Evolutionary conservation across 2,113 vertebrate species (phyloP), one percentile per base, ranked within the genome.

Genomic region (Chlorodrepanis virens): DNA sequence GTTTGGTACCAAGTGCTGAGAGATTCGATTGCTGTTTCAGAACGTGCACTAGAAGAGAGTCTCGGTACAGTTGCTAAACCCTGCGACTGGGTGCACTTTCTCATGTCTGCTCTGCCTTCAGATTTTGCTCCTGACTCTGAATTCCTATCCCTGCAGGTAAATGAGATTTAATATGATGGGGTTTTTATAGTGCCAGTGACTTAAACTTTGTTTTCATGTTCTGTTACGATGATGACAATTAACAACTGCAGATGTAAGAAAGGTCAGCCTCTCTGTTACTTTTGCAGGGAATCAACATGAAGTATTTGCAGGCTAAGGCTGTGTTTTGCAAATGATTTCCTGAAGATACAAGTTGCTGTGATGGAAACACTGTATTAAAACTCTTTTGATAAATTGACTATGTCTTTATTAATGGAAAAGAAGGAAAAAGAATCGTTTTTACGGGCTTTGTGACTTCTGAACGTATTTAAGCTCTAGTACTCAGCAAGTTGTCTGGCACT

Each of bases 121-220:
- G 74, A 59, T 88, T 93, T 90, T 97, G 84, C 82, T 89, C 85
- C 54, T 95, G 95, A 90, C 94, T 97, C 95, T 95, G 94, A 93
- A 89, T 96, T 97, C 97, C 93, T 94, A 39, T 92, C 49, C 63
- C 75, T 79, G 72, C 94, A 96, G 94, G 93, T 94, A 93, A 97
- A 97, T 88, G 5, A 64, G 90, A 92, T 97, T 97, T 95, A 94
- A 93, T 96, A 65, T 63, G 70, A 70, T 95, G 63, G 25, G 61
- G 85, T 70, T 94, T 94, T 96, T 84, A n/a, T 96, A 96, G 95
- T 92, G 86, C 88, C 85, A 71, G 35, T 93, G 96, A 92, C 97
- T 97, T 96, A 96, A 96, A 96, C 96, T 97, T 97, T 97, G 96
- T 97, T 97, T 98, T 97, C 81, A 76, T 98, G 98, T 97, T 94